Evolutionary conservation across 2,797 vertebrate species (phyloP).

Genomic region (Eptatretus atami): DNA sequence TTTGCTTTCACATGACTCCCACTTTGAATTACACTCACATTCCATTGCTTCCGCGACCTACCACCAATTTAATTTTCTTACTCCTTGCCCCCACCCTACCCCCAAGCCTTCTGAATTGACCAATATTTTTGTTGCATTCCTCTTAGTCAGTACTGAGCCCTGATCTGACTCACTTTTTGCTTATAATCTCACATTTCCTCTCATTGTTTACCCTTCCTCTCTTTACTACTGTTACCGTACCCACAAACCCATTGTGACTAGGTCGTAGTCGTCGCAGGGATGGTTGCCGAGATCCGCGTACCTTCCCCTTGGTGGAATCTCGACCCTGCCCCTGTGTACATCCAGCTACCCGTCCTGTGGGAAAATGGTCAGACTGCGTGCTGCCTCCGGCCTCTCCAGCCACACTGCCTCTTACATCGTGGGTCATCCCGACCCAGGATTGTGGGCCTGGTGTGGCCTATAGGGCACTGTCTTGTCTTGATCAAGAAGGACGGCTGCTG

Average conservation of each 20-base stretch:
- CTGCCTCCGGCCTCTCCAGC: conserved; percentile 15
- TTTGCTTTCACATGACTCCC: no score
- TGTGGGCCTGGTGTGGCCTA: conserved; percentile 43
- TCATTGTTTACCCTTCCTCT: no score
- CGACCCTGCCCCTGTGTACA: conserved; percentile 37
- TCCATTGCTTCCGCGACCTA: no score
- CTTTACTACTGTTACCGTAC: no score
- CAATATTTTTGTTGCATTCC: no score
- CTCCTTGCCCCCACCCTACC: no score
- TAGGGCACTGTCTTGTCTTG: conserved; percentile 32
- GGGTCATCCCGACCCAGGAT: conserved; percentile 17
- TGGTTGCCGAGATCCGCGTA: conserved; percentile 30
- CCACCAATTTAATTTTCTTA: no score
- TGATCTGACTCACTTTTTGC: no score
- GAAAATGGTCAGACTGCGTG: conserved; percentile 72
- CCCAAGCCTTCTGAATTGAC: no score
- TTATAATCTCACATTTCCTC: no score
- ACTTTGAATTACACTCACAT: no score
- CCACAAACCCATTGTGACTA: conserved; percentile 11
- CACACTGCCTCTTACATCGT: conserved; percentile 13
- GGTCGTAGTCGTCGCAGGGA: conserved; percentile 68
- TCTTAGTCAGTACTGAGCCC: no score
- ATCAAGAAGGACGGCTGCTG: conserved; percentile 26
- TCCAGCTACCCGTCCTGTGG: conserved; percentile 31
- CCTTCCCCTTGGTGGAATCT: conserved; percentile 36